Evolutionary conservation across 1,140 invertebrate genomes (phyloP), one percentile per base, ranked within the genome.

Genomic region (Aporrectodea caliginosa): DNA sequence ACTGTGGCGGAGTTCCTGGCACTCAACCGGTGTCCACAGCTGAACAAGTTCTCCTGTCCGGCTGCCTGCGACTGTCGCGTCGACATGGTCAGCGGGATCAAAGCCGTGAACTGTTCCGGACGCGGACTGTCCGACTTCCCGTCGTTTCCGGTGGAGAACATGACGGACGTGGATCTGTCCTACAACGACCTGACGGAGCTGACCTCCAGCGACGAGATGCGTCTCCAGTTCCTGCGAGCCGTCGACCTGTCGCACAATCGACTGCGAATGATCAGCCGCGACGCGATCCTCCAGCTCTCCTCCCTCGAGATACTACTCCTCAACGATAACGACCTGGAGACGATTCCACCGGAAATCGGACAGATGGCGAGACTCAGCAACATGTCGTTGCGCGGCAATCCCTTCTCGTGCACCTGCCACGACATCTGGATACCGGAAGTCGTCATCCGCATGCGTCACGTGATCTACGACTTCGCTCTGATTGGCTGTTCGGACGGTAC

Each of bases 241-340:
- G 58, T 79, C 43, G 78, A 79, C 73, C 78, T 79, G 16, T 75
- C 73, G 22, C 31, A 68, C 29, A 79, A 79, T 31, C 31, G 69
- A 2, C 72, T 79, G 14, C 33, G 30, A 14, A 77, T 68, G 32
- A 76, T 79, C 30, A 79, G 78, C 78, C 78, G 78, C 73, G 74
- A 78, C 35, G 43, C 74, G n/a, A 68, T 79, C 33, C 43, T 79
- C 27, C 74, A 77, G 34, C 43, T 79, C 22, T 35, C 73, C 12
- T 33, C n/a, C 43, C 30, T 79, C 69, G 29, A 58, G 12, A 31
- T 29, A 1, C 33, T 79, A 16, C n/a, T 78, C 43, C 30, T 79
- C 0, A n/a, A 27, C n/a, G 16, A 77, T 31, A 79, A 79, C 78
- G n/a, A 76, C 14, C 34, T 79, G 34, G 22, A 58, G 22, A 58